A percentile compares a stretch with the other conserved stretches of the same genome.
Evolutionary conservation across 1,140 invertebrate genomes (phyloP).

Genomic region (Aricia agestis): DNA sequence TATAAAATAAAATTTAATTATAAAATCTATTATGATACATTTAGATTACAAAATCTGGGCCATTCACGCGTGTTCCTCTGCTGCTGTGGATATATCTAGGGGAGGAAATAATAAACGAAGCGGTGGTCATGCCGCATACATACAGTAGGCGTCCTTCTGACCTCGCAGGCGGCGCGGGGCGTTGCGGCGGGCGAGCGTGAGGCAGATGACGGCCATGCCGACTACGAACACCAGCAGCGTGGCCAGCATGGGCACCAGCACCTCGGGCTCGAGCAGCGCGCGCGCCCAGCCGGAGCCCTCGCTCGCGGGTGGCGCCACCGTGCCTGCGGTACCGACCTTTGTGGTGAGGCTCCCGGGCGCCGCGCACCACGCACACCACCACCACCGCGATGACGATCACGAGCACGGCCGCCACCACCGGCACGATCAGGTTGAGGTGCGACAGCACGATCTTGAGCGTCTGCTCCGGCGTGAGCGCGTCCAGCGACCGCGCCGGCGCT

Average conservation of each 20-base stretch:
- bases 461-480: conserved; percentile 84
- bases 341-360: conserved; percentile 85
- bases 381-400: conserved; percentile 94
- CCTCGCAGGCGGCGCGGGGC: conserved; percentile 89
- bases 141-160: conserved; percentile 81
- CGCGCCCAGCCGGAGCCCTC: conserved; percentile 82
- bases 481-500: conserved; percentile 91
- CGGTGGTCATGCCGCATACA: conserved; percentile 76
- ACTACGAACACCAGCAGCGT: conserved; percentile 92
- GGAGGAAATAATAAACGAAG: conserved; percentile 55
- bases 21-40: too few species aligned
- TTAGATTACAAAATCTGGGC: too few species aligned
- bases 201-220: conserved; percentile 91
- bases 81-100: not conserved
- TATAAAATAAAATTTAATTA: too few species aligned
- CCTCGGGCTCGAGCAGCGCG: conserved; percentile 90
- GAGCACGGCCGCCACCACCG: conserved; percentile 92
- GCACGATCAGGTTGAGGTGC: conserved; percentile 95
- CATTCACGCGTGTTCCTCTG: too few species aligned
- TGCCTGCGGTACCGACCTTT: conserved; percentile 88
- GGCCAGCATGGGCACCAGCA: conserved; percentile 88
- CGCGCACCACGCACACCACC: conserved; percentile 91
- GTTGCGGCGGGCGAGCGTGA: conserved; percentile 86
- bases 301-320: conserved; percentile 85
- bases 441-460: conserved; percentile 88